Conservation (phyloP, 1,140 invertebrate genomes). For the Aphaenogaster floridana region DNA sequence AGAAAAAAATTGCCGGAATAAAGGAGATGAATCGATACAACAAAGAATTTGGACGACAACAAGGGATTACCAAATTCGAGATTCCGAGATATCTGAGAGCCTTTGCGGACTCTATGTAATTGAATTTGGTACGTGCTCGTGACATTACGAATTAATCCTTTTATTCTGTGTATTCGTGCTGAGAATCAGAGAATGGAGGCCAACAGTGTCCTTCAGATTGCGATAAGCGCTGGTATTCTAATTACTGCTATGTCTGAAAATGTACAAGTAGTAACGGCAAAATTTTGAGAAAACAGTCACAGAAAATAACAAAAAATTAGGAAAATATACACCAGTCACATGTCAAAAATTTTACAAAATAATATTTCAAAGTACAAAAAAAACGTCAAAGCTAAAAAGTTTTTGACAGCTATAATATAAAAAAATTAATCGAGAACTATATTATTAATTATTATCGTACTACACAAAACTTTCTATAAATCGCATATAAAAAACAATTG, state of each 20-base stretch:
- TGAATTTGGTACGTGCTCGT: constrained; percentile 48
- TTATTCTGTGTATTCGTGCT: constrained; percentile 20
- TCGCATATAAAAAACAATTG: not conserved
- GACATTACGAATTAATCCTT: constrained; percentile 57
- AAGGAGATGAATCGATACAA: not conserved
- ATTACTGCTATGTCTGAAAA: not conserved
- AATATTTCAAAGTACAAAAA: not conserved
- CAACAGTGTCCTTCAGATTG: not conserved
- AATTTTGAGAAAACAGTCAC: not conserved
- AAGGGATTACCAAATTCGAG: constrained; percentile 26
- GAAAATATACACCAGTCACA: not conserved
- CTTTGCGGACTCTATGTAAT: constrained; percentile 28
- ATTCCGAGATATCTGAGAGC: constrained; percentile 30
- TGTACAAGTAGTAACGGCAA: not conserved
- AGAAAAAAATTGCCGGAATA: not conserved
- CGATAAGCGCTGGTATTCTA: not conserved
- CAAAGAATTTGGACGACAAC: not conserved
- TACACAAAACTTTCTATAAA: not conserved
- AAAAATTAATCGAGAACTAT: not conserved
- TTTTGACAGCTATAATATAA: not conserved
- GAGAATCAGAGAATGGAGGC: constrained; percentile 15
- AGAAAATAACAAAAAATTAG: not conserved
- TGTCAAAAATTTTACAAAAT: constrained; percentile 15
- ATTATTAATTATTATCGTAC: not conserved
- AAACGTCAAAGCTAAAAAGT: not conserved